Base-by-base conservation (phyloP, 2,113 vertebrate genomes). In the Podilymbus podiceps region DNA sequence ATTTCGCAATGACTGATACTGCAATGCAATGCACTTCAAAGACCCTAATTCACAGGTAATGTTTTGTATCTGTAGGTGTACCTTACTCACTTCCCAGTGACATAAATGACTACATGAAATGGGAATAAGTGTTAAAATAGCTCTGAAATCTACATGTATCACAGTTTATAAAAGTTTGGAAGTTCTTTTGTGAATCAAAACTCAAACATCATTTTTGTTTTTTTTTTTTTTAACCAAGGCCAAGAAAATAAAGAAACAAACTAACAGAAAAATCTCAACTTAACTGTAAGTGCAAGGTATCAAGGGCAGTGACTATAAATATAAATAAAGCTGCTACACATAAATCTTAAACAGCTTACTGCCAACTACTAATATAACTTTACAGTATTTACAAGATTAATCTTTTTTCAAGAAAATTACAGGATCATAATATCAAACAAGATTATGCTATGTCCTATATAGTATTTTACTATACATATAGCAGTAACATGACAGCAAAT, bases 331-430 rank as follows among this genome's bases (percentile, higher is more conserved):
- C 72, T 94, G 27, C 88, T 72, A 46, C 44, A 73, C 50, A 62
- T 76, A 69, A 89, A 94, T 85, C 80, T 93, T 94, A 90, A 94
- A 85, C 62, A 79, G 88, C 88, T 93, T 94, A 92, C 25, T 85
- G 42, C 14, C 40, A 74, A 76, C 46, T 67, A 69, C 80, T 92
- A 87, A 92, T 92, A 74, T 30, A 96, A 77, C 76, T 77, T 90
- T 47, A 84, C 33, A 81, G 86, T 79, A 92, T 93, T 95, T 95
- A 90, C 73, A 96, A 87, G 77, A 85, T 92, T 93, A 84, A 91
- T 84, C 69, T 92, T 89, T 92, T 93, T 52, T 30, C 82, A 90
- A 90, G 85, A 91, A 87, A 96, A 86, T 87, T 72, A 93, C 42
- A 68, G 94, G 81, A 89, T 87, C 80, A 46, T 79, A 88, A 78